These are phyloP conservation scores for Beris morrisii DNA, from an alignment of 2,888 invertebrate species.

Conservation along the genomic window DNA sequence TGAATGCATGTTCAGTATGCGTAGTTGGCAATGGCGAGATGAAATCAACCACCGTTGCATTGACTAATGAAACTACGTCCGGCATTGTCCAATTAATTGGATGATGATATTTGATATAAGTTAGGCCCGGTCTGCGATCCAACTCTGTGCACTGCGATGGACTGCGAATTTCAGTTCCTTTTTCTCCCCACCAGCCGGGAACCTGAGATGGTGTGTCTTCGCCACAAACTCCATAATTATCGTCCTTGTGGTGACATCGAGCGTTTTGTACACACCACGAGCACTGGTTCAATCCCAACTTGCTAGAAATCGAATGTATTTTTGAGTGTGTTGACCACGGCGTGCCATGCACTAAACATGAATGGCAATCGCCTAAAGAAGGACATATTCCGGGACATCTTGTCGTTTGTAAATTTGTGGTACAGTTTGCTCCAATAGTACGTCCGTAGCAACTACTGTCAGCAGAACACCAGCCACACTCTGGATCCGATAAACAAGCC, in stretches of 20 bases:
- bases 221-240: constrained; percentile 76
- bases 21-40: constrained; percentile 70
- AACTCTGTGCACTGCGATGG: constrained; percentile 77
- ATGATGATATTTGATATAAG: constrained; percentile 83
- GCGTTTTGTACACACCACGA: constrained; percentile 95
- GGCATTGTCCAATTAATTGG: constrained; percentile 87
- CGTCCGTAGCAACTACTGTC: constrained; percentile 81
- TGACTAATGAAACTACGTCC: constrained; percentile 83
- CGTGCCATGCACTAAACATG: constrained; percentile 78
- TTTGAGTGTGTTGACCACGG: constrained; percentile 45
- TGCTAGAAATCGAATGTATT: constrained; percentile 69
- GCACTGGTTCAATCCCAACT: constrained; percentile 77
- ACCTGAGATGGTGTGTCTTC: constrained; percentile 81
- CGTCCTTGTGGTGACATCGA: constrained; percentile 83
- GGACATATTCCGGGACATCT: constrained; percentile 89
- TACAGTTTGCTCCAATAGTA: constrained; percentile 85
- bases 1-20: constrained; percentile 67
- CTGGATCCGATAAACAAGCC: constrained; percentile 86
- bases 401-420: constrained; percentile 85
- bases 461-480: constrained; percentile 92
- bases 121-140: constrained; percentile 84
- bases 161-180: constrained; percentile 73
- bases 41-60: constrained; percentile 81
- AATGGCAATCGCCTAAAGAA: constrained; percentile 84
- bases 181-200: constrained; percentile 88